Evolutionary conservation across 2,888 invertebrate species (phyloP).

Genomic region (Phoenoteleia sp.): DNA sequence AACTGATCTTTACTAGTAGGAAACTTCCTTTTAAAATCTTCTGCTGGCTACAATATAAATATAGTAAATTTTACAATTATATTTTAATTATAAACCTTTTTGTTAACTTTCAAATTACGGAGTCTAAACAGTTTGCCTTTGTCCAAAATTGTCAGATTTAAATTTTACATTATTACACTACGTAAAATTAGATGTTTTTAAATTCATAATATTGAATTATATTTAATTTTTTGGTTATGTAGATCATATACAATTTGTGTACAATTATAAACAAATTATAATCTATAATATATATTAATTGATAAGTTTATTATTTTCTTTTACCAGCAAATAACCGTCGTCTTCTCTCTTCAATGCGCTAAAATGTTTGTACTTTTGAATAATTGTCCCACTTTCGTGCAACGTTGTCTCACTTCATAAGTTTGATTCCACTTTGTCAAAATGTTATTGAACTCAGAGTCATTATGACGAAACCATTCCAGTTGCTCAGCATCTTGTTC

Average conservation of each 20-base stretch:
- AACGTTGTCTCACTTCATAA: not conserved
- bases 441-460: not conserved
- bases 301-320: too few relatives aligned
- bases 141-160: not conserved
- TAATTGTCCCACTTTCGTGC: not conserved
- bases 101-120: not conserved
- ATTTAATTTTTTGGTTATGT: too few relatives aligned
- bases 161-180: not conserved
- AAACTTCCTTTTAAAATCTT: slow-evolving; percentile 1
- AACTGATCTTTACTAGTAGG: not conserved
- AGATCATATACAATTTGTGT: too few relatives aligned
- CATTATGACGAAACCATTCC: slow-evolving; percentile 26
- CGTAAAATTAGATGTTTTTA: too few relatives aligned
- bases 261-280: too few relatives aligned
- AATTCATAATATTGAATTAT: not conserved
- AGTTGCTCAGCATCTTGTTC: slow-evolving; percentile 4
- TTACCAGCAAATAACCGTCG: slow-evolving; percentile 9
- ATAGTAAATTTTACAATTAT: not conserved
- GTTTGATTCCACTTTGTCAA: not conserved
- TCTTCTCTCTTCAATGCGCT: not conserved
- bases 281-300: not conserved
- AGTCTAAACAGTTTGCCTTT: not conserved
- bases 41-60: not conserved
- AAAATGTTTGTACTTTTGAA: not conserved
- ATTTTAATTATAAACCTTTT: not conserved